Percentiles rank a stretch among this genome's conserved stretches.
These are phyloP conservation scores for Bostrychus sinensis DNA, from an alignment of 2,113 vertebrate species.

Conservation along the genomic window DNA sequence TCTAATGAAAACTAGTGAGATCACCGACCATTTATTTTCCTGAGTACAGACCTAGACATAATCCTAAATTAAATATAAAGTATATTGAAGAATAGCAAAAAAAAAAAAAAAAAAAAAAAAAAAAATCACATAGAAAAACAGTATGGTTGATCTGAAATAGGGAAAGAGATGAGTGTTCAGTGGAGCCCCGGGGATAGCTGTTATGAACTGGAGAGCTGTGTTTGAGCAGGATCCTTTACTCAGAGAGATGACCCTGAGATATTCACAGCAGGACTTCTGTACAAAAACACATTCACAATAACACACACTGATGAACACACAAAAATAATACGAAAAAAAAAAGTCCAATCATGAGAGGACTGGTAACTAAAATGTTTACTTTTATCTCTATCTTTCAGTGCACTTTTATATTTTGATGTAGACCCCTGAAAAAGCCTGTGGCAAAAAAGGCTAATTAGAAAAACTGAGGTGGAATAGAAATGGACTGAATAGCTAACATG, in stretches of 20 bases:
- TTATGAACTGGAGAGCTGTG: slow-evolving; percentile 60
- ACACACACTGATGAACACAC: slow-evolving; percentile 3
- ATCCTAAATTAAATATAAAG: slow-evolving; percentile 10
- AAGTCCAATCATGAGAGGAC: slow-evolving; percentile 4
- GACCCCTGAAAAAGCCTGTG: neutral
- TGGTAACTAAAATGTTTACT: too few relatives aligned
- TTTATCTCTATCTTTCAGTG: neutral
- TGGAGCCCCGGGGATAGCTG: slow-evolving; percentile 47
- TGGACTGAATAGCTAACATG: neutral
- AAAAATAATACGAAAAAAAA: neutral
- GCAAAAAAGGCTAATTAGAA: neutral
- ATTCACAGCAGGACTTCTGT: slow-evolving; percentile 22
- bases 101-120: slow-evolving; percentile 12
- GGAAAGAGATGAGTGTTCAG: slow-evolving; percentile 38
- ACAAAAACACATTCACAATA: too few relatives aligned
- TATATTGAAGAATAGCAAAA: slow-evolving; percentile 23
- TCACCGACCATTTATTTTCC: neutral
- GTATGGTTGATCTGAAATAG: slow-evolving; percentile 1
- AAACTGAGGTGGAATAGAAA: neutral
- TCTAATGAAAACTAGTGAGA: neutral
- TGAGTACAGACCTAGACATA: slow-evolving; percentile 9
- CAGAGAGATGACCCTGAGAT: slow-evolving; percentile 60
- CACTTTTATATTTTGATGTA: neutral
- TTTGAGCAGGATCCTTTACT: slow-evolving; percentile 61
- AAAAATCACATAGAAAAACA: too few relatives aligned